Conservation (phyloP, 1,140 invertebrate genomes). For the Caerostris extrusa region DNA sequence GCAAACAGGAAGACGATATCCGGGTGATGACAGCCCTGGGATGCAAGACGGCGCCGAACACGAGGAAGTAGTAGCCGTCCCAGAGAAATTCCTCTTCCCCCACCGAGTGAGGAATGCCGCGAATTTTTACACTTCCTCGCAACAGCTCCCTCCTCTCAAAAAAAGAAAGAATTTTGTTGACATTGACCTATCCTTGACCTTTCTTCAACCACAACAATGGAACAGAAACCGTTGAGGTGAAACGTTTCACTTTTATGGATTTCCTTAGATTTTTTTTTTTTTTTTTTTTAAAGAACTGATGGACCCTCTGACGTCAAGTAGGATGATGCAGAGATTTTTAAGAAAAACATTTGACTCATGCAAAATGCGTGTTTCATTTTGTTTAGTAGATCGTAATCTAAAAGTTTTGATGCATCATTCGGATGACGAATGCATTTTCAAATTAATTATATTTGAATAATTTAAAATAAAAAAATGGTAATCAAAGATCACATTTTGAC, state of each 20-base stretch:
- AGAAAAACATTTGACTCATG: too few relatives aligned
- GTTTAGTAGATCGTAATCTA: too few relatives aligned
- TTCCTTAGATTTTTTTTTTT: neutral
- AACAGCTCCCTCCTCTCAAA: neutral
- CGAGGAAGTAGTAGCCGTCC: neutral
- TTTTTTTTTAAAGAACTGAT: neutral
- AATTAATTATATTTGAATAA: too few relatives aligned
- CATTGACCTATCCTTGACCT: neutral
- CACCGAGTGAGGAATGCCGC: neutral
- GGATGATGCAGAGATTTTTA: too few relatives aligned
- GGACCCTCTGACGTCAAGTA: neutral
- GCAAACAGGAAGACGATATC: neutral
- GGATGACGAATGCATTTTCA: too few relatives aligned
- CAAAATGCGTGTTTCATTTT: too few relatives aligned
- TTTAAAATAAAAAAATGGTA: too few relatives aligned
- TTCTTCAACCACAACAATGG: neutral
- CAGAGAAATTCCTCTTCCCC: neutral
- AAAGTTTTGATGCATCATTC: too few relatives aligned
- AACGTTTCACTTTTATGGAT: neutral
- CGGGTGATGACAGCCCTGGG: neutral
- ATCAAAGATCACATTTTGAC: too few relatives aligned
- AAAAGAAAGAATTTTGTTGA: neutral
- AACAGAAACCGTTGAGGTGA: neutral
- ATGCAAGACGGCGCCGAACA: neutral
- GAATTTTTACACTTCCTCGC: neutral